Evolutionary conservation across 2,113 vertebrate genomes (phyloP), one percentile per base, ranked within the genome.

Genomic region (Thamnaconus septentrionalis): DNA sequence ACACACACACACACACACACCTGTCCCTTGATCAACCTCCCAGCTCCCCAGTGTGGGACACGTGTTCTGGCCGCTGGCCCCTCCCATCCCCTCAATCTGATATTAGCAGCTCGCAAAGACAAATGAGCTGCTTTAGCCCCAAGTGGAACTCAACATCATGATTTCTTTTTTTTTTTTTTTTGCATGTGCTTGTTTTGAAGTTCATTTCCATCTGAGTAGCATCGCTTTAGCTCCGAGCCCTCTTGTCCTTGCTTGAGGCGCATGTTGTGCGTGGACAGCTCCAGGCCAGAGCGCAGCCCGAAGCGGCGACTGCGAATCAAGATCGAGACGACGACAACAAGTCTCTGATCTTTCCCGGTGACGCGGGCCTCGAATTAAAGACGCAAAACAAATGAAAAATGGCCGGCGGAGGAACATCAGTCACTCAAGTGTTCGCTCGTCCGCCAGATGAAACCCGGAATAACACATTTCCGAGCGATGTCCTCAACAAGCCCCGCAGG

Each of bases 401-500:
- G 50, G 48, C 10, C 10, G 43, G 47, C n/a, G 63, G 56, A 18
- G 11, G 42, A 55, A 61, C 56, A 53, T 61, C 45, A 84, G 87
- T 84, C 87, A 80, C 80, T 87, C 84, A 83, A 81, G 71, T 64
- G 53, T 78, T 74, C 66, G 80, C 76, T 63, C 76, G 82, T 78
- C 18, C 18, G 18, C 18, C 77, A 85, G 85, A 86, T 84, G 85
- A 76, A 76, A 80, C 7, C 76, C 68, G 61, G 81, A 88, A 89
- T 73, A 84, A 83, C 80, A 85, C 79, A 78, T 85, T 85, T 85
- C 76, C 66, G 62, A 88, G 82, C 64, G 66, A 79, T 85, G 82
- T 86, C 86, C 86, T 88, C 82, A 82, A 80, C 79, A 73, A 66
- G 73, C 76, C 88, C 87, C 88, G 80, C 6, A 74, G 88, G 88